Conservation (phyloP, 2,113 vertebrate genomes). For the Carollia perspicillata region DNA sequence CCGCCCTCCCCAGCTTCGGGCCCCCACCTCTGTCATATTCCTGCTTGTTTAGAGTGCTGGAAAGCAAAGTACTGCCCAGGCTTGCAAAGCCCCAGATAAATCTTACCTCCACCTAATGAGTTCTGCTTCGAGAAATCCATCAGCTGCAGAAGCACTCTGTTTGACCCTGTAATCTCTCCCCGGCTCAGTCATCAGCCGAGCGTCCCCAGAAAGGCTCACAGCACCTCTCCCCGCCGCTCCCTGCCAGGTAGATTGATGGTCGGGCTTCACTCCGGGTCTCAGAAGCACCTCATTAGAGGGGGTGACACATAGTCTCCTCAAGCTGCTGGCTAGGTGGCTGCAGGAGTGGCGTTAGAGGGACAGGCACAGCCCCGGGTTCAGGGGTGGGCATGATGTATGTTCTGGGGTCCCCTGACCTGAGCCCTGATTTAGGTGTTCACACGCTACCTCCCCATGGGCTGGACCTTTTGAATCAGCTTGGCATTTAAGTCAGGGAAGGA, state of each 20-base stretch:
- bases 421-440: neutral
- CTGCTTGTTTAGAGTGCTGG: neutral
- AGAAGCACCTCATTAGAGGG: neutral
- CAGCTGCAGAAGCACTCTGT: neutral
- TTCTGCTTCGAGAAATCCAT: neutral
- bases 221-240: neutral
- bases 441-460: accelerated
- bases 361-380: neutral
- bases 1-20: neutral
- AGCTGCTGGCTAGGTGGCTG: neutral
- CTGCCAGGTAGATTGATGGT: neutral
- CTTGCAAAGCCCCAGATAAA: neutral
- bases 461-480: neutral
- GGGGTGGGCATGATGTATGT: neutral
- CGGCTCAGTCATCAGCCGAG: neutral
- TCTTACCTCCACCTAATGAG: neutral
- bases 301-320: neutral
- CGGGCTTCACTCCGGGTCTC: neutral
- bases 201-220: neutral
- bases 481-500: neutral
- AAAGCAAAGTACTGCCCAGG: neutral
- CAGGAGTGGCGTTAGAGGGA: neutral
- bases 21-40: neutral
- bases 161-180: neutral
- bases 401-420: neutral